Evolutionary conservation across 2,888 invertebrate species (phyloP), one percentile per base, ranked within the genome.

Genomic region (Lycocerus yunnanus): DNA sequence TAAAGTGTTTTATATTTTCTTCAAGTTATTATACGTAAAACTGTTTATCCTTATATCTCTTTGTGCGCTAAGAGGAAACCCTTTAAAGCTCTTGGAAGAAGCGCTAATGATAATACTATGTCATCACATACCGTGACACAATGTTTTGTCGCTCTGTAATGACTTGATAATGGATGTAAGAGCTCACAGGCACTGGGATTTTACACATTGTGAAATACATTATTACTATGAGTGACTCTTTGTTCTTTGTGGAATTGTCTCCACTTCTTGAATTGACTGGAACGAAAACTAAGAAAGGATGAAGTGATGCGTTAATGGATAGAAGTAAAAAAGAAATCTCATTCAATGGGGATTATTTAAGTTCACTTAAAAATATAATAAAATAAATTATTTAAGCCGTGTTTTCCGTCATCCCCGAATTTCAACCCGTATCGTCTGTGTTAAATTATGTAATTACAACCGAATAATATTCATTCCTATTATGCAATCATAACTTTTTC

Each of bases 151-250:
- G 81, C 78, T 78, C 78, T 81, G 79, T 83, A 83, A 83, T 83
- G 82, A 83, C 81, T 79, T 80, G 79, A 81, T 82, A 82, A 82
- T 83, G 83, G 81, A 78, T 80, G 82, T 81, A 81, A 82, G 81
- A 80, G 79, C 78, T 78, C 77, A 70, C 75, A 79, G 78, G 75
- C 78, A 77, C 80, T 77, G 76, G 77, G 81, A 82, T 82, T 82
- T 82, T 81, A 80, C 78, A 81, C 79, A 63, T 79, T 75, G 80
- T 76, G 79, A 81, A 82, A 82, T 81, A 82, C 81, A 82, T 81
- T 83, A 81, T 81, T 77, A 82, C 81, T 81, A 81, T 78, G 80
- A 82, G 79, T 75, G 78, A 71, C 71, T 79, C 81, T 82, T 82
- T 82, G 81, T 82, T 80, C 80, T 81, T 81, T 78, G 63, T 75